phyloP scores from a whole-genome alignment of 1,140 invertebrate genomes.

The Goniozus legneri region DNA sequence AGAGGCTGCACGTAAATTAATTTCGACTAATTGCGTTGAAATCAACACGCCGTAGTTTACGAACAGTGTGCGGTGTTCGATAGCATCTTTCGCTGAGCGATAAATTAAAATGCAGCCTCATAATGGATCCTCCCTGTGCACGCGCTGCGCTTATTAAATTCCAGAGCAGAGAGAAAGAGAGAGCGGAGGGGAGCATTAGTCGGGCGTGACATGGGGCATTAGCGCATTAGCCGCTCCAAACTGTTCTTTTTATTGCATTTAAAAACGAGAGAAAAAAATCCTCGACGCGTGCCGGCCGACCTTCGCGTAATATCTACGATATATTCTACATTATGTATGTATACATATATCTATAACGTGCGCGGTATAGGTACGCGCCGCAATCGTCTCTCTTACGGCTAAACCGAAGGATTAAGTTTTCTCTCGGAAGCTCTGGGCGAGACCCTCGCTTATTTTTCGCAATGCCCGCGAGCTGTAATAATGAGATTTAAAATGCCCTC shows the following conservation, averaged over 20 bases:
- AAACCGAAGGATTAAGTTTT: slow-evolving; percentile 29
- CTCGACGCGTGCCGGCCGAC: slow-evolving; percentile 19
- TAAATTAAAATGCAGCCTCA: too few species aligned
- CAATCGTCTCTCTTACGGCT: slow-evolving; percentile 25
- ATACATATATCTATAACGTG: slow-evolving; percentile 1
- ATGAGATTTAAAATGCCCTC: slow-evolving; percentile 37
- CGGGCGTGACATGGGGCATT: background rate
- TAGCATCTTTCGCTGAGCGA: too few species aligned
- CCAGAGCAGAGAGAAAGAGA: background rate
- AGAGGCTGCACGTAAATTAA: too few species aligned
- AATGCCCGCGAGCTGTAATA: slow-evolving; percentile 30
- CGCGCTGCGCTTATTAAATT: slow-evolving; percentile 33
- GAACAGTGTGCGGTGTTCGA: too few species aligned
- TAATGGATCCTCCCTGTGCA: too few species aligned
- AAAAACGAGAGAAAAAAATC: slow-evolving; percentile 23
- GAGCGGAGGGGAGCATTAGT: slow-evolving; percentile 5
- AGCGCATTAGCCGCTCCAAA: slow-evolving; percentile 11
- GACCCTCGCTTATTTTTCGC: slow-evolving; percentile 31
- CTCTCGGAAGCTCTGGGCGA: slow-evolving; percentile 9
- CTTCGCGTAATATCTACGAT: slow-evolving; percentile 17
- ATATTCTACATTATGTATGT: background rate
- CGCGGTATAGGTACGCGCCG: background rate
- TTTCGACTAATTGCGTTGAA: too few species aligned
- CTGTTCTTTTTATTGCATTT: slow-evolving; percentile 26
- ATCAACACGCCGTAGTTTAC: too few species aligned